These are phyloP conservation scores for Caenorhabditis sp. DNA, from an alignment of 2,888 invertebrate genomes.

Conservation along the genomic window DNA sequence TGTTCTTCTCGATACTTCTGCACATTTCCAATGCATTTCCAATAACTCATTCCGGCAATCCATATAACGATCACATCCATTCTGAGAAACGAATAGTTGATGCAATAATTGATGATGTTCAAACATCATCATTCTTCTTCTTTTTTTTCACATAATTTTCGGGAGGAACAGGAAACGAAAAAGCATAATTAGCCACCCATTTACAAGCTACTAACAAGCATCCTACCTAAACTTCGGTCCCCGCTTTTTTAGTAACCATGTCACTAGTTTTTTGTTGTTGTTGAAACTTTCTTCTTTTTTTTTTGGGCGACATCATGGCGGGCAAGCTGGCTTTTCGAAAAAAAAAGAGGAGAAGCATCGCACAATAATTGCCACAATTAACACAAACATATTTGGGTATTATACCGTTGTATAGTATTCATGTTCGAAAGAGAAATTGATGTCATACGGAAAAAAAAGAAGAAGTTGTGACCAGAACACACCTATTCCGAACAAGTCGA, in stretches of 20 bases:
- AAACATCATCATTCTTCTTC: neutral
- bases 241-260: too few species aligned
- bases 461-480: neutral
- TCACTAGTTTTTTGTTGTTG: neutral
- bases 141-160: neutral
- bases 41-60: constrained; percentile 29
- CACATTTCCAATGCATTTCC: constrained; percentile 37
- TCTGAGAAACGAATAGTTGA: neutral
- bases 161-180: neutral
- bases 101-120: neutral
- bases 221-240: too few species aligned
- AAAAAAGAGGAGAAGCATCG: neutral
- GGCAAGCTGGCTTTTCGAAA: neutral
- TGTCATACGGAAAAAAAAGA: neutral
- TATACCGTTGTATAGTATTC: neutral
- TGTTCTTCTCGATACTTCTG: constrained; percentile 24
- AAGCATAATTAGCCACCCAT: neutral
- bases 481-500: neutral
- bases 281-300: neutral
- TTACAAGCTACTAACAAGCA: too few species aligned
- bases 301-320: neutral
- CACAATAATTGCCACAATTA: neutral
- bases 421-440: neutral
- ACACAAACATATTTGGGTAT: neutral
- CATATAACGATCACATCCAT: constrained; percentile 29